Conservation (phyloP, 2,113 vertebrate species). For the Platanista minor region DNA sequence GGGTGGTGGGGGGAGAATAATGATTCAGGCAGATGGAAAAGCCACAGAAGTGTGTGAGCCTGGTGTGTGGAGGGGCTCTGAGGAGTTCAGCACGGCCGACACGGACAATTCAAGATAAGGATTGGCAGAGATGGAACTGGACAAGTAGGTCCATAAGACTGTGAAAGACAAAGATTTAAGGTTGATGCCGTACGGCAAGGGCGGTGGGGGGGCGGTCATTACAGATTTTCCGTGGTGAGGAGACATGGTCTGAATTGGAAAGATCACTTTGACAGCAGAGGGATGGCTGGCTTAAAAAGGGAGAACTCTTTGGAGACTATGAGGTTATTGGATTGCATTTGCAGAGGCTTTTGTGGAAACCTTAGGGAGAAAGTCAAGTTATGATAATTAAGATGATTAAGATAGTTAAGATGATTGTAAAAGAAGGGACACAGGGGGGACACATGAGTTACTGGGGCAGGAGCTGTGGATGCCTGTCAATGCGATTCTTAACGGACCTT, state of each 20-base stretch:
- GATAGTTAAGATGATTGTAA: neutral
- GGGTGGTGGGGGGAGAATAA: neutral
- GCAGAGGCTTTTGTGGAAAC: neutral
- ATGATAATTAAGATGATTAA: neutral
- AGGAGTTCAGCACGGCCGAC: neutral
- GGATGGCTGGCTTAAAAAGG: neutral
- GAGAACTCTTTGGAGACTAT: neutral
- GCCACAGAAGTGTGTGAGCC: neutral
- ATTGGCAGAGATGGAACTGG: neutral
- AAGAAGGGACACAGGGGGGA: neutral
- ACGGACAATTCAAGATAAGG: neutral
- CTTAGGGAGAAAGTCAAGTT: neutral
- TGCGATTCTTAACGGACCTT: neutral
- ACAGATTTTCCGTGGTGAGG: neutral
- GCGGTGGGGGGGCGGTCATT: neutral
- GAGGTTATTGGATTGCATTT: neutral
- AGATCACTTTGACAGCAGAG: neutral
- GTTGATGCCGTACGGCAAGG: neutral
- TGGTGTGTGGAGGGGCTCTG: neutral
- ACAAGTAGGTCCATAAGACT: neutral
- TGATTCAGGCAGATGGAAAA: neutral
- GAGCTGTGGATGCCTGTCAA: neutral
- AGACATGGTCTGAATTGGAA: neutral
- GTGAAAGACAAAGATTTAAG: neutral
- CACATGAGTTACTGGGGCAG: neutral